Base-by-base conservation (phyloP, 2,797 vertebrate genomes). In the Fratercula arctica region DNA sequence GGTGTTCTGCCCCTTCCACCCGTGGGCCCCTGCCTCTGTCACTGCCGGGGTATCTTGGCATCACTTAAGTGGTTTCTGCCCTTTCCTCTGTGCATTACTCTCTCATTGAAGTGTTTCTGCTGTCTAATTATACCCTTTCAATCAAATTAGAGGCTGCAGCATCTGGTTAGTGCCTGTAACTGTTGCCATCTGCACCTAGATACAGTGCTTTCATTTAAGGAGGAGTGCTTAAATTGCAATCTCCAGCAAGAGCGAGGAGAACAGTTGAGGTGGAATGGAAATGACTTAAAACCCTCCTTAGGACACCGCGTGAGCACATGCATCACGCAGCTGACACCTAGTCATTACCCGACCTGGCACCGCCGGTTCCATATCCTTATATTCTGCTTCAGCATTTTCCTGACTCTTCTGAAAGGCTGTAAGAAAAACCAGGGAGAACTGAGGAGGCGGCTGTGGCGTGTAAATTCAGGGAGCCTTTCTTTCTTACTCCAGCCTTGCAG, bases 101-200 rank as follows among this genome's bases (percentile, higher is more conserved):
- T 99, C 99, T 98, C 98, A 98, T 98, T 99, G 98, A 98, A 98
- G 97, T 98, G 98, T 99, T 99, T 99, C 98, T 98, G 98, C 98
- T 98, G 98, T 98, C 98, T 99, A 99, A 99, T 99, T 99, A 99
- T 98, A 99, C 98, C 98, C 98, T 98, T 98, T 98, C 97, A 98
- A 98, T 99, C 97, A 99, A 99, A 99, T 99, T 98, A 99, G 98
- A 99, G 99, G 98, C 98, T 99, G 98, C 97, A 97, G 98, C 99
- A 99, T 99, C 99, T 99, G 99, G 98, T 98, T 98, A 98, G 98
- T 98, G 98, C 98, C 97, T 94, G 92, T 99, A 99, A 99, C 98
- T 98, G 98, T 98, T 99, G 98, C 99, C 98, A 99, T 99, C 98
- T 99, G 98, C 99, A 99, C 98, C 98, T 99, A 98, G 97, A 98